A percentile compares a stretch with the other conserved stretches of the same genome.
Conservation (phyloP, 1,140 invertebrate species). For the Tetraneura akinire region DNA sequence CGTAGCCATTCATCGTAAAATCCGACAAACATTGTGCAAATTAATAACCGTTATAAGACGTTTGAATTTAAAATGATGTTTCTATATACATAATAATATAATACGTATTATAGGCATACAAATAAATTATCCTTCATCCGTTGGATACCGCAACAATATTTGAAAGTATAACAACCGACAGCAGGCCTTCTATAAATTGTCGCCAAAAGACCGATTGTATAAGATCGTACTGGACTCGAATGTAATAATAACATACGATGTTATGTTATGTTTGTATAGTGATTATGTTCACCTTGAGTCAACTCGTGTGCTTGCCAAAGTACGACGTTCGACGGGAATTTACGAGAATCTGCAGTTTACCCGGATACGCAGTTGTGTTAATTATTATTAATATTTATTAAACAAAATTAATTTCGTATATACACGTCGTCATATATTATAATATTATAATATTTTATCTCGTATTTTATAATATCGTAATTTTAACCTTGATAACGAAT, state of each 20-base stretch:
- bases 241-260: too few relatives aligned
- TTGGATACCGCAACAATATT: not conserved
- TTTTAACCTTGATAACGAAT: too few relatives aligned
- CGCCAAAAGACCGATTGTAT: not conserved
- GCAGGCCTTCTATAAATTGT: not conserved
- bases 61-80: not conserved
- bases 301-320: too few relatives aligned
- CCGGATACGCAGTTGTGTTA: constrained; percentile 4
- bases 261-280: not conserved
- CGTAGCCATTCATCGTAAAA: too few relatives aligned
- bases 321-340: not conserved
- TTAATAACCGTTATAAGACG: not conserved
- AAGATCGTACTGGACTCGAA: not conserved
- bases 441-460: too few relatives aligned
- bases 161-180: constrained; percentile 20
- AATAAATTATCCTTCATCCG: not conserved
- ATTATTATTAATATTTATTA: too few relatives aligned
- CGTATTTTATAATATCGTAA: too few relatives aligned
- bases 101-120: too few relatives aligned
- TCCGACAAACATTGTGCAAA: not conserved
- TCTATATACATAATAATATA: not conserved
- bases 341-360: not conserved
- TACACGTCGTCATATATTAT: too few relatives aligned
- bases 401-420: too few relatives aligned
- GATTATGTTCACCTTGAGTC: constrained; percentile 15